Evolutionary conservation across 1,140 invertebrate genomes (phyloP), one percentile per base, ranked within the genome.

Genomic region (Hypsibius dujardini): DNA sequence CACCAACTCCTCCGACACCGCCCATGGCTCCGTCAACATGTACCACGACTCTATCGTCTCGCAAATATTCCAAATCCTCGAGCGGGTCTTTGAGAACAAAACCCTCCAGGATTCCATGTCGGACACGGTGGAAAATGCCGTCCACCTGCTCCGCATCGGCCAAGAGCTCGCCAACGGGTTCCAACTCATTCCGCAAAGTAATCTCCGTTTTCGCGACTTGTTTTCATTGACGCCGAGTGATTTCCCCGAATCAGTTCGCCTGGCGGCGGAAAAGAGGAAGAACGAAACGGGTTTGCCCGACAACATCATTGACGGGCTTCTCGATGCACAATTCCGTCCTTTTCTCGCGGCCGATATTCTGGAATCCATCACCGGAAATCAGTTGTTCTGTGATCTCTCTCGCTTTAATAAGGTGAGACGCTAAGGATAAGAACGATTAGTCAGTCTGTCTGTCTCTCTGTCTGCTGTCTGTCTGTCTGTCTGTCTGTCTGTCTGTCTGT

Each of bases 21-120:
- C 76, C 76, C 73, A 77, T 80, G 72, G 69, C 72, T 2, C 71
- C 73, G 60, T 79, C 77, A n/a, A 70, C 74, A 50, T 79, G 77
- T 72, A 78, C 79, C 71, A 74, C 76, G 40, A 77, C 78, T n/a
- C 72, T 77, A 77, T 80, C 76, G 78, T 77, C 75, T 45, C 71
- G 76, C 2, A 46, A 47, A 72, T 75, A 47, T 50, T 47, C 40
- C 3, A 15, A 47, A 71, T 72, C 1, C 7, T 47, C n/a, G 28
- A 69, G 47, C 71, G 47, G 56, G 70, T 74, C 69, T 45, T 72
- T 42, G n/a, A 59, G 12, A 72, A 69, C 50, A 56, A 74, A 56
- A 71, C 70, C 46, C 3, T 73, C 74, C 74, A 75, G 73, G 72
- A 71, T 45, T 2, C 2, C 73, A 45, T 75, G 28, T 40, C 47